Evolutionary conservation across 2,113 vertebrate species (phyloP).

Genomic region (Chitala chitala): DNA sequence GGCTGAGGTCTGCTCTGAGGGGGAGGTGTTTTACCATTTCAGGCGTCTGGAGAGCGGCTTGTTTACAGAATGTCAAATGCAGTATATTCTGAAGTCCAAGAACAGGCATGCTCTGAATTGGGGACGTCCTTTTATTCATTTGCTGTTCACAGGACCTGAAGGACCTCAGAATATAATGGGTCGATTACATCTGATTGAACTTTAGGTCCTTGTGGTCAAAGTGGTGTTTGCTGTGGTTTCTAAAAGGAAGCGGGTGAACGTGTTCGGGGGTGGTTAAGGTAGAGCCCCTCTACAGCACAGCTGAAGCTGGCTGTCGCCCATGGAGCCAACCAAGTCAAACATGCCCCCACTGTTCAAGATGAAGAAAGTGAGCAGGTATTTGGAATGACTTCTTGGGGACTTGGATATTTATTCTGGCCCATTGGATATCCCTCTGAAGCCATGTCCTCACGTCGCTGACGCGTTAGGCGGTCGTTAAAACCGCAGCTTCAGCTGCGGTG

Average conservation of each 20-base stretch:
- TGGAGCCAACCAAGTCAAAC: not conserved
- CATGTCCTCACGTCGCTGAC: no score
- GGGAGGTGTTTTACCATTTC: constrained; percentile 1
- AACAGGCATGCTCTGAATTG: not conserved
- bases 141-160: not conserved
- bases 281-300: not conserved
- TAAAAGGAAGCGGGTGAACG: not conserved
- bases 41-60: not conserved
- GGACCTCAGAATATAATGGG: not conserved
- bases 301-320: not conserved
- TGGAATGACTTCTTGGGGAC: constrained; percentile 8
- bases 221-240: not conserved
- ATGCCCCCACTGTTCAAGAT: not conserved
- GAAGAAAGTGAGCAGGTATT: constrained; percentile 11
- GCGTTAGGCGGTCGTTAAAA: no score
- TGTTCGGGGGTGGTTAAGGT: not conserved
- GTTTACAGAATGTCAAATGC: not conserved
- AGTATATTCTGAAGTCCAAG: not conserved
- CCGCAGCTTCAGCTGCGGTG: constrained; percentile 5
- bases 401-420: not conserved
- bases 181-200: not conserved
- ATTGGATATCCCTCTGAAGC: no score
- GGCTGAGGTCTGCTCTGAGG: not conserved
- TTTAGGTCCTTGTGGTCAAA: not conserved
- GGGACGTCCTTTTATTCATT: not conserved